phyloP scores from a whole-genome alignment of 2,888 invertebrate genomes.

The Pinctada fucata region DNA sequence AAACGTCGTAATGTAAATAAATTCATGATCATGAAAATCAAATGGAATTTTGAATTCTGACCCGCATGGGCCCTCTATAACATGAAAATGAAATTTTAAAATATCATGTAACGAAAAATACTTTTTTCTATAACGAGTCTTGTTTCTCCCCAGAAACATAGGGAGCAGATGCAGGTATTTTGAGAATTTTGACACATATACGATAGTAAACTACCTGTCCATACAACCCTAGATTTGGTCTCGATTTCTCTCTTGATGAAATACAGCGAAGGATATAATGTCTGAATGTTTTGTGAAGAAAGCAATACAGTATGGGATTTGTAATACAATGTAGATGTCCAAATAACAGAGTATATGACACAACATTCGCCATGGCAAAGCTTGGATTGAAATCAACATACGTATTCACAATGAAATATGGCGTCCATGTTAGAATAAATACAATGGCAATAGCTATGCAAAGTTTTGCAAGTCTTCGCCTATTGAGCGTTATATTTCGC shows the following conservation, averaged over 20 bases:
- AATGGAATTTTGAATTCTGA: neutral
- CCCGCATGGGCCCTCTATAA: neutral
- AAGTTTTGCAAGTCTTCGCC: slow-evolving; percentile 87
- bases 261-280: slow-evolving; percentile 51
- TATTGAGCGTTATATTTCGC: slow-evolving; percentile 79
- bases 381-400: slow-evolving; percentile 80
- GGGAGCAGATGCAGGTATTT: neutral
- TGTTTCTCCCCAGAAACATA: neutral
- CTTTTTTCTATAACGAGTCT: neutral
- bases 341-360: slow-evolving; percentile 83
- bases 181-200: neutral
- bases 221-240: slow-evolving; percentile 11
- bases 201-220: slow-evolving; percentile 25
- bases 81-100: no score
- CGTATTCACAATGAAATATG: slow-evolving; percentile 85
- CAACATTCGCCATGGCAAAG: slow-evolving; percentile 77
- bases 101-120: no score
- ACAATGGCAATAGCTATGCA: slow-evolving; percentile 85
- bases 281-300: slow-evolving; percentile 84
- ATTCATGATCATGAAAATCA: no score
- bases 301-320: slow-evolving; percentile 87
- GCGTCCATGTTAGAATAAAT: slow-evolving; percentile 88
- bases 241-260: slow-evolving; percentile 6
- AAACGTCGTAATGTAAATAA: no score
- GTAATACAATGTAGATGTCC: slow-evolving; percentile 87